Conservation (phyloP, 2,888 invertebrate species). For the Exocentrus adspersus region DNA sequence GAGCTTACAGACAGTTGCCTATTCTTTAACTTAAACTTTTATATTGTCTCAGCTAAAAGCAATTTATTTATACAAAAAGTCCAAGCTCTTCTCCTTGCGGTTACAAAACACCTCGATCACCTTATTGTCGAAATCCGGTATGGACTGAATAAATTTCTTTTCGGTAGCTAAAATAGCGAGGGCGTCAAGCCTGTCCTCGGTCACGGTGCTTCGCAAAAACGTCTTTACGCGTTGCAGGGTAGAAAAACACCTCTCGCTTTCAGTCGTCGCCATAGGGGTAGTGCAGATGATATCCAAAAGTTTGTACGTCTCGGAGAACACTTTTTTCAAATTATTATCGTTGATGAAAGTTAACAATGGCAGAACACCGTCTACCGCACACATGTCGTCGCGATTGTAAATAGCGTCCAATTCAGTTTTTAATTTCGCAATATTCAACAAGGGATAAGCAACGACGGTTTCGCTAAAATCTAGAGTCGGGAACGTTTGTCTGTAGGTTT, state of each 20-base stretch:
- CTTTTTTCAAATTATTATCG: background rate
- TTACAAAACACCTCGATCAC: background rate
- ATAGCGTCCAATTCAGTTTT: background rate
- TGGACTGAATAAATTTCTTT: background rate
- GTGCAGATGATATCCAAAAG: background rate
- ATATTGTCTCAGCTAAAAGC: no score
- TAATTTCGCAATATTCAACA: background rate
- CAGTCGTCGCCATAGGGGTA: background rate
- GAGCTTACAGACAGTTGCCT: no score
- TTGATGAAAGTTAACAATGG: background rate
- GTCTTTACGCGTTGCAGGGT: background rate
- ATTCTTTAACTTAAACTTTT: no score
- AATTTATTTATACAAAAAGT: no score
- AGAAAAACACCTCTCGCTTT: background rate
- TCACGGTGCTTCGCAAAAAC: background rate
- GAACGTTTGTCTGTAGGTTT: background rate
- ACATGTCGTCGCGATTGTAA: background rate
- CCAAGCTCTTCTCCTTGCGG: no score
- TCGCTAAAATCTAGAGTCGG: background rate
- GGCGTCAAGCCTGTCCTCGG: background rate
- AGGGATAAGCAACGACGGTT: background rate
- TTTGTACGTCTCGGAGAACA: background rate
- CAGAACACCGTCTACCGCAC: background rate
- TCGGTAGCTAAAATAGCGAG: background rate
- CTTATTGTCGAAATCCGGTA: background rate